These are phyloP conservation scores for Gnathochromis pfefferi DNA, from an alignment of 2,113 vertebrate genomes.

Conservation along the genomic window DNA sequence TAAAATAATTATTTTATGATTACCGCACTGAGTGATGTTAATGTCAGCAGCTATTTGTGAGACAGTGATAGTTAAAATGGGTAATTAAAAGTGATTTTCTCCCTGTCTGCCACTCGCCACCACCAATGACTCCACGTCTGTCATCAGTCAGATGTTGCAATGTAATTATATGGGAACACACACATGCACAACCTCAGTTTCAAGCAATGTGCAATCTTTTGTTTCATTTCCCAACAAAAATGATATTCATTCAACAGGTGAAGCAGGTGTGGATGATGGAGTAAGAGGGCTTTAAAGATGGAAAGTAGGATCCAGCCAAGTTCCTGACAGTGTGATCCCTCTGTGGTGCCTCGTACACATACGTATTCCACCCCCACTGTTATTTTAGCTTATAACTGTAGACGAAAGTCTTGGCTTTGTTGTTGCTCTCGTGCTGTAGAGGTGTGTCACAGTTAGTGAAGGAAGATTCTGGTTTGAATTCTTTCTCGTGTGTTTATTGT, in stretches of 20 bases:
- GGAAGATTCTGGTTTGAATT: background rate
- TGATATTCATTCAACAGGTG: background rate
- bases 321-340: background rate
- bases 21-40: background rate
- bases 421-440: background rate
- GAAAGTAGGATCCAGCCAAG: background rate
- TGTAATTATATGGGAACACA: background rate
- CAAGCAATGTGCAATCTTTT: background rate
- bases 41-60: background rate
- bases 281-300: background rate
- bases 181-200: background rate
- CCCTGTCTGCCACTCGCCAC: background rate
- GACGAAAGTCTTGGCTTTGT: background rate
- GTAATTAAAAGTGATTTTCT: background rate
- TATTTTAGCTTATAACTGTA: background rate
- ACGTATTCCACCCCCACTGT: background rate
- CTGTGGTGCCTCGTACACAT: background rate
- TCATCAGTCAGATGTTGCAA: background rate
- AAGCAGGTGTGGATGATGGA: background rate
- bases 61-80: background rate
- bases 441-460: background rate
- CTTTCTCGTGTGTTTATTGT: background rate
- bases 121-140: background rate
- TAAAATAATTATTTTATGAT: background rate
- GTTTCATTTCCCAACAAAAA: background rate